Evolutionary conservation across 2,797 vertebrate genomes (phyloP).

Genomic region (Scarus forsteni): DNA sequence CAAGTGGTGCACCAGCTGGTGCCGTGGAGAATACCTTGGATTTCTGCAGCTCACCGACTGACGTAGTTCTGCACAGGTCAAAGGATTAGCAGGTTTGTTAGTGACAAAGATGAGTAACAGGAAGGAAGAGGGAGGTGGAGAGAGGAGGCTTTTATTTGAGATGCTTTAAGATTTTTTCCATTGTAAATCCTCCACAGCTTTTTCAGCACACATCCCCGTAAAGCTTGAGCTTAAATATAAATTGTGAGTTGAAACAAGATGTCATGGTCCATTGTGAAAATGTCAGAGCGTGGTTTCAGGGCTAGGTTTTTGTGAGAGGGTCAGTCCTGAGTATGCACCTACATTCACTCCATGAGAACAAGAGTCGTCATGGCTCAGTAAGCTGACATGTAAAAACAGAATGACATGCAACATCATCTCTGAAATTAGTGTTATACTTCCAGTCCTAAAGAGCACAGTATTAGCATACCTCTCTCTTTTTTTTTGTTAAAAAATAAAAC

Average conservation of each 20-base stretch:
- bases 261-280: conserved; percentile 7
- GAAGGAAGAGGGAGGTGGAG: conserved; percentile 43
- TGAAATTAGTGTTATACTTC: conserved; percentile 67
- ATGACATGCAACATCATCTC: conserved; percentile 45
- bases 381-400: conserved; percentile 41
- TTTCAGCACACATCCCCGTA: background rate
- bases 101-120: conserved; percentile 55
- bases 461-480: conserved; percentile 64
- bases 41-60: conserved; percentile 61
- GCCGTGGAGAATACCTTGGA: conserved; percentile 73
- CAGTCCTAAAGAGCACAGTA: conserved; percentile 47
- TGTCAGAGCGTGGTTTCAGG: conserved; percentile 12
- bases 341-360: conserved; percentile 30
- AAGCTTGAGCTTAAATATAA: background rate
- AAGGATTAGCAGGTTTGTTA: conserved; percentile 63
- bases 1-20: conserved; percentile 79
- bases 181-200: background rate
- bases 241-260: conserved; percentile 1
- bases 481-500: conserved; percentile 35
- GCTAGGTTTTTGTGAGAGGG: background rate
- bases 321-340: conserved; percentile 27
- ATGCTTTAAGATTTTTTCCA: conserved; percentile 18
- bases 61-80: conserved; percentile 68
- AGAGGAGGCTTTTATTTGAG: conserved; percentile 41
- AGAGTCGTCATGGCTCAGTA: conserved; percentile 24